These are phyloP conservation scores for Syngnathus acus DNA, from an alignment of 2,797 vertebrate species.

Conservation along the genomic window DNA sequence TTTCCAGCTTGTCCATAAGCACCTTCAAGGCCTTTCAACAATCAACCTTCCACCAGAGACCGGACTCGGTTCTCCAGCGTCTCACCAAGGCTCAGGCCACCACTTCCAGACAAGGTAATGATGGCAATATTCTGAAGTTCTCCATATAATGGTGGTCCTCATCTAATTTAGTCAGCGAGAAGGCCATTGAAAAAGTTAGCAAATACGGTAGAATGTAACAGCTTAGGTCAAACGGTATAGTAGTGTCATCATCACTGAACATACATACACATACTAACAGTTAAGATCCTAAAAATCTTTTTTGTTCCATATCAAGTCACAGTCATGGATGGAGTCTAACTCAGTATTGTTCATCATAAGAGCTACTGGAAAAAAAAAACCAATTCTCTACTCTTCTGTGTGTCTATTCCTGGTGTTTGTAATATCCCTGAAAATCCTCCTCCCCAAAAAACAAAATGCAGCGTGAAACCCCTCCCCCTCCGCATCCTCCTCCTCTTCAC, in stretches of 20 bases:
- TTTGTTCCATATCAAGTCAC: no score
- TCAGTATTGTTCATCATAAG: no score
- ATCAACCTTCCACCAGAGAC: conserved; percentile 71
- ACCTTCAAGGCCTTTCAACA: conserved; percentile 74
- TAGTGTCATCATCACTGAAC: conserved; percentile 4
- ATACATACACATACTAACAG: no score
- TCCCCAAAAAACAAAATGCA: not conserved
- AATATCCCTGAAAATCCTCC: not conserved
- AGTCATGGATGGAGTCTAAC: no score
- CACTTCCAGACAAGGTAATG: conserved; percentile 19
- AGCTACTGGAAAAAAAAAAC: not conserved
- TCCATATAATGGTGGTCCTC: not conserved
- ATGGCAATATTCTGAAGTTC: not conserved
- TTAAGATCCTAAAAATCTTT: no score
- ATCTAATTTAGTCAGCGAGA: not conserved
- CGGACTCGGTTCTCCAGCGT: conserved; percentile 72
- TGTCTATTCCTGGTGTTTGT: not conserved
- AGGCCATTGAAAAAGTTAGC: conserved; percentile 33
- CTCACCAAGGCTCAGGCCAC: conserved; percentile 37
- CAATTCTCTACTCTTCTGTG: not conserved
- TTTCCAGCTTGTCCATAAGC: conserved; percentile 61
- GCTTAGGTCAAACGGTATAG: conserved; percentile 17
- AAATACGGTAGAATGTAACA: conserved; percentile 25
- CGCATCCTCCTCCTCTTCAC: conserved; percentile 6
- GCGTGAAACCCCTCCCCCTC: conserved; percentile 9